Base-by-base conservation (phyloP, 2,797 vertebrate genomes). In the Mus minutoides region DNA sequence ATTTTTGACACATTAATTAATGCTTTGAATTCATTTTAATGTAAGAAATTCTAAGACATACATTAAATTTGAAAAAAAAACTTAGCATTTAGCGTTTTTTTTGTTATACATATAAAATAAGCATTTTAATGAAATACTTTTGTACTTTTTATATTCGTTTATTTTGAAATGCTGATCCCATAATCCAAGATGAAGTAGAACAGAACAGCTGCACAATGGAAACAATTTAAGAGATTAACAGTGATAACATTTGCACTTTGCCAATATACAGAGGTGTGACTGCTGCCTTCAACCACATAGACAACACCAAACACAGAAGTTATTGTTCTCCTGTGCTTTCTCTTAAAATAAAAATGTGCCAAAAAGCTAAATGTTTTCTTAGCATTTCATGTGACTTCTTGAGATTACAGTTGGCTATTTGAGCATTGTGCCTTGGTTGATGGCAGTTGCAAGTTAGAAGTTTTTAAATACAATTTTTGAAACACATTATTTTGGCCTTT, bases 1-100 rank as follows among this genome's bases (percentile, higher is more conserved):
- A 7, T 90, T 97, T 96, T 90, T 77, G 80, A 93, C 24, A 91
- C 12, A 71, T 60, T 91, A 82, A 82, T 82, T 97, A 94, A 90
- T 34, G 62, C 60, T 40, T 77, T 82, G n/a, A 82, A 43, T 40
- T 60, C 5, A 69, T 91, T 91, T 75, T 37, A 80, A 73, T 34
- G 54, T 86, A 67, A 19, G 43, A 76, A 85, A 40, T 92, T 82
- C 46, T 88, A 94, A 92, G 14, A 56, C 64, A 79, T 83, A 58
- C 2, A 73, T 85, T 94, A 90, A 77, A 58, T 60, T 94, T 16
- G 88, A 93, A 79, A 58, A 92, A 94, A 84, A 60, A 85, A 5
- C 37, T 94, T 88, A 31, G 71, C 26, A 78, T 94, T 93, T 71
- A 93, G 22, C 4, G 56, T 88, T 43, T 43, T 52, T 88, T 92